Conservation (phyloP, 2,888 invertebrate genomes). For the Deilephila elpenor region DNA sequence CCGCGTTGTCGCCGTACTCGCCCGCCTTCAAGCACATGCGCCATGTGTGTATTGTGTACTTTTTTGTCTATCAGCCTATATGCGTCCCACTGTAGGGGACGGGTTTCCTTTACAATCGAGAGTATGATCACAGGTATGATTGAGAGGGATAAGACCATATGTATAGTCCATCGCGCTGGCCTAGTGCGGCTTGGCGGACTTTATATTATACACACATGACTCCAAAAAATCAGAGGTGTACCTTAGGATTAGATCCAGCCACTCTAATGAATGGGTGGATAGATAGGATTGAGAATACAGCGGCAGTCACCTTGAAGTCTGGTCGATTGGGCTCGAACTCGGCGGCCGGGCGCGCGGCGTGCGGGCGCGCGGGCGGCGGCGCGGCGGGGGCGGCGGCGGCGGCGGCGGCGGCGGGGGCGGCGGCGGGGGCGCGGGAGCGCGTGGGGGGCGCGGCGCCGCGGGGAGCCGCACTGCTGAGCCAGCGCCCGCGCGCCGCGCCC, state of each 20-base stretch:
- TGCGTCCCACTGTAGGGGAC: no score
- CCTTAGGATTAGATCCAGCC: no score
- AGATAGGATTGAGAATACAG: slow-evolving; percentile 29
- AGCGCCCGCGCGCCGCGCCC: not conserved
- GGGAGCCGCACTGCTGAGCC: not conserved
- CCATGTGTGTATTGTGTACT: no score
- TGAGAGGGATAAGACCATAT: no score
- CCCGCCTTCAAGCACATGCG: slow-evolving; percentile 65
- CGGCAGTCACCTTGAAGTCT: slow-evolving; percentile 63
- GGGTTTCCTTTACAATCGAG: no score
- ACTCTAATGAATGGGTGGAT: not conserved
- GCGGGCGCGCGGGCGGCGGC: slow-evolving; percentile 10
- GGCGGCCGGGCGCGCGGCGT: slow-evolving; percentile 17
- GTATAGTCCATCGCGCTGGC: no score
- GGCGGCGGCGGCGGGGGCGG: slow-evolving; percentile 25
- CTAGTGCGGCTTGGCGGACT: no score
- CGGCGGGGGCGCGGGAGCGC: slow-evolving; percentile 29
- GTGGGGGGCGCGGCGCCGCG: not conserved
- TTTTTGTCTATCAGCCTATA: no score
- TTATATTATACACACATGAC: no score
- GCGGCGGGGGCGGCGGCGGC: slow-evolving; percentile 21
- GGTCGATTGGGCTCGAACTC: slow-evolving; percentile 73
- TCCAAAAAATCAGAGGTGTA: no score
- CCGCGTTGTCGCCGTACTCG: slow-evolving; percentile 74
- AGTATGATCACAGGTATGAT: no score